Percentiles rank a stretch among this genome's conserved stretches.
Conservation (phyloP, 2,113 vertebrate species). For the Callospermophilus lateralis region DNA sequence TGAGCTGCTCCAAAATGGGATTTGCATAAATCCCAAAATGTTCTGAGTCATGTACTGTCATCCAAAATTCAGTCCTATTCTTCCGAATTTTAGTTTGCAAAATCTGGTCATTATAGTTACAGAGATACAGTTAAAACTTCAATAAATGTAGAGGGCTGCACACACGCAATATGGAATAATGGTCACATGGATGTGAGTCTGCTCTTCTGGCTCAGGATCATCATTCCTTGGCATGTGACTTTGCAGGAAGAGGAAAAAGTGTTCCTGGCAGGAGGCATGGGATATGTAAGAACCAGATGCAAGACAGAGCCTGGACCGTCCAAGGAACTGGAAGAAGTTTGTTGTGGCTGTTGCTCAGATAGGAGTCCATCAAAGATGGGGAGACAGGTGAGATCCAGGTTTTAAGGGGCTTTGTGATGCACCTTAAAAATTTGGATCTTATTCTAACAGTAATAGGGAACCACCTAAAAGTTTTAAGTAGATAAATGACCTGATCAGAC, state of each 20-base stretch:
- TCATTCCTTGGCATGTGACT: background rate
- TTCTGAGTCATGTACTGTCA: background rate
- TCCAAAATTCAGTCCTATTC: background rate
- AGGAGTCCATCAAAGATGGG: background rate
- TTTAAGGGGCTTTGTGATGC: background rate
- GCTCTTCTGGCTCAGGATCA: background rate
- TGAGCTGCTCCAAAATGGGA: background rate
- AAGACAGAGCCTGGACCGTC: background rate
- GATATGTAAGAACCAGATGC: background rate
- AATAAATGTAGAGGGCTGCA: background rate
- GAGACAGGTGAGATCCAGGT: background rate
- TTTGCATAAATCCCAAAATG: background rate
- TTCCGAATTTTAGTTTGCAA: slow-evolving; percentile 32
- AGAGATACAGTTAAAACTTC: background rate
- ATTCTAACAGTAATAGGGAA: background rate
- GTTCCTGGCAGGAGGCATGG: background rate
- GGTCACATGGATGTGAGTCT: background rate
- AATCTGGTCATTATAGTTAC: background rate
- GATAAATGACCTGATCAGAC: background rate
- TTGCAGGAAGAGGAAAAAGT: background rate
- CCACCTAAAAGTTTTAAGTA: slow-evolving; percentile 9
- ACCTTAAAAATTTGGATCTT: background rate
- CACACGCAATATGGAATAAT: background rate
- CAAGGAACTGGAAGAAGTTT: background rate
- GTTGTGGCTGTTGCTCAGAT: background rate